Evolutionary conservation across 2,113 vertebrate species (phyloP).

Genomic region (Pogonocichla stellata): DNA sequence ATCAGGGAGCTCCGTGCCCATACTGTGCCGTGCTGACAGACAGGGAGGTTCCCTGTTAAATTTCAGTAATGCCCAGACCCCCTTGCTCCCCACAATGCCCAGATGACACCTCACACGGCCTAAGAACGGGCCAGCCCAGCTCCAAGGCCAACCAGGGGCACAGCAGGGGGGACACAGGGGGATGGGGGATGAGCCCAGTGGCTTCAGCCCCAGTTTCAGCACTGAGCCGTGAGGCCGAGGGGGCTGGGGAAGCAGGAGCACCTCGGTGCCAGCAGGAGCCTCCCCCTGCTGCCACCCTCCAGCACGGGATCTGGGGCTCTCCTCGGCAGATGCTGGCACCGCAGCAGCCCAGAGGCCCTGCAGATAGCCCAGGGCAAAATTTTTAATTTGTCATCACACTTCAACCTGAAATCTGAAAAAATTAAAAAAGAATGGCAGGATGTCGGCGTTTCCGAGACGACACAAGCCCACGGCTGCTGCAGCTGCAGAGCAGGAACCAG

Average conservation of each 20-base stretch:
- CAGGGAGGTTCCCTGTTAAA: not conserved
- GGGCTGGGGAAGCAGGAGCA: not conserved
- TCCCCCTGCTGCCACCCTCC: slow-evolving; percentile 10
- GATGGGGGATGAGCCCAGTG: not conserved
- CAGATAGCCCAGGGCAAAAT: slow-evolving; percentile 87
- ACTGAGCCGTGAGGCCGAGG: not conserved
- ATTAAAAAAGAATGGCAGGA: slow-evolving; percentile 58
- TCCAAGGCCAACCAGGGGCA: not conserved
- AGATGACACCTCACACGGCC: fast-evolving
- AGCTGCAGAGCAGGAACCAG: not conserved
- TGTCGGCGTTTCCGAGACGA: slow-evolving; percentile 37
- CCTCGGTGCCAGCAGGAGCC: not conserved
- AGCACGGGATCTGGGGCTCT: slow-evolving; percentile 72
- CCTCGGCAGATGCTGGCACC: slow-evolving; percentile 82
- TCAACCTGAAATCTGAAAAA: slow-evolving; percentile 67
- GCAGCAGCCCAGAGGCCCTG: slow-evolving; percentile 81
- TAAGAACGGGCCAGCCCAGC: not conserved
- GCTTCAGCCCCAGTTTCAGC: not conserved
- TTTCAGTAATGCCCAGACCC: not conserved
- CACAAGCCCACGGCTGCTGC: not conserved
- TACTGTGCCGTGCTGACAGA: fast-evolving
- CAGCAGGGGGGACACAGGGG: not conserved
- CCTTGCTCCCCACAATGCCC: fast-evolving
- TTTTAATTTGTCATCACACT: slow-evolving; percentile 82
- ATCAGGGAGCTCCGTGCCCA: fast-evolving